Evolutionary conservation across 2,797 vertebrate genomes (phyloP).

Genomic region (Decapterus maruadsi): DNA sequence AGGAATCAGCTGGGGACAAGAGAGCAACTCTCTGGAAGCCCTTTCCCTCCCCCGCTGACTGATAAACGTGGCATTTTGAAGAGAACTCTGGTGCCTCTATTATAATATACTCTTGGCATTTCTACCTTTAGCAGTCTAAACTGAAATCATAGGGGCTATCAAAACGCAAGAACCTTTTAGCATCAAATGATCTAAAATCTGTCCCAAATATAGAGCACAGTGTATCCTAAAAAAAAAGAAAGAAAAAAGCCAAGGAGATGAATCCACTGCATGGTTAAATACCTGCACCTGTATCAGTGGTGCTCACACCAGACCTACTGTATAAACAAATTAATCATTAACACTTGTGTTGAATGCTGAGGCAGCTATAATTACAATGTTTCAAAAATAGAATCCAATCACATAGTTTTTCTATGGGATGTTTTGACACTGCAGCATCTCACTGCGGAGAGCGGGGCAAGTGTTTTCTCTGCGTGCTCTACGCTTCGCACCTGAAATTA

Average conservation of each 20-base stretch:
- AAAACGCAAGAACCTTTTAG: neutral
- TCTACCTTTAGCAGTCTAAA: neutral
- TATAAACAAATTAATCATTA: neutral
- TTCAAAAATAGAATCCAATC: neutral
- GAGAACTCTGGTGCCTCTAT: neutral
- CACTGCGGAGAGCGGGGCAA: neutral
- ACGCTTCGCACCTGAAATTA: neutral
- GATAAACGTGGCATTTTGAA: neutral
- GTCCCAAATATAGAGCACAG: neutral
- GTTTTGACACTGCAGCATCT: neutral
- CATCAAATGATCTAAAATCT: neutral
- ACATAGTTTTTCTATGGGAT: neutral
- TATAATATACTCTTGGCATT: neutral
- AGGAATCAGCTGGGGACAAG: neutral
- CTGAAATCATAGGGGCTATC: neutral
- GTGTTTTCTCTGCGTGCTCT: neutral
- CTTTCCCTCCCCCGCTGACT: neutral
- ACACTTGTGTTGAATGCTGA: neutral
- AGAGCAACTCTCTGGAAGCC: neutral
- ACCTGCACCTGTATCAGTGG: neutral
- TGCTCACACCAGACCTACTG: neutral
- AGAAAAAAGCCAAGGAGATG: neutral
- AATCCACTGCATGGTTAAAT: neutral
- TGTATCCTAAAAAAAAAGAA: neutral
- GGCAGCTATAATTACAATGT: neutral